Conservation (phyloP, 1,140 invertebrate genomes). For the Caerostris extrusa region DNA sequence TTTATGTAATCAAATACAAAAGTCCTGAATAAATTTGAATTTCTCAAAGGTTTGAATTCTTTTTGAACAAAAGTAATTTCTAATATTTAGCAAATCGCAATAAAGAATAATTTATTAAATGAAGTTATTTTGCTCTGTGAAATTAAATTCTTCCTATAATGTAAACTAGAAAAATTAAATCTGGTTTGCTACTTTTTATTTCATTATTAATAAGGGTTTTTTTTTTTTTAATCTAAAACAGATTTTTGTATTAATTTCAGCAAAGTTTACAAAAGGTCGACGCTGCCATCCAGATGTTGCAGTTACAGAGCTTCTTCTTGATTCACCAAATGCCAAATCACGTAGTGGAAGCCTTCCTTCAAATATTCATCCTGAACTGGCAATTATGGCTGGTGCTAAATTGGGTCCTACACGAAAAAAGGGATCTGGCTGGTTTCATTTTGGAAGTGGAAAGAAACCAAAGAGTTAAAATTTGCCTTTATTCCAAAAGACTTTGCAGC, state of each 20-base stretch:
- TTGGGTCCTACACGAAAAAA: constrained; percentile 77
- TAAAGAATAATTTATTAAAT: too few species aligned
- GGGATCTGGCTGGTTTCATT: constrained; percentile 79
- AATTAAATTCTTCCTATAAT: too few species aligned
- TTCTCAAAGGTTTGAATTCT: too few species aligned
- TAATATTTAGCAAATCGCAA: too few species aligned
- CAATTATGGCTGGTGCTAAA: constrained; percentile 74
- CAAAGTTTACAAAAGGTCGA: constrained; percentile 76
- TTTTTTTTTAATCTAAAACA: background rate
- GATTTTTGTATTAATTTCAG: constrained; percentile 22
- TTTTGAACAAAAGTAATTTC: too few species aligned
- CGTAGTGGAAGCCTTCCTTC: constrained; percentile 79
- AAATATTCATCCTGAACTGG: constrained; percentile 76
- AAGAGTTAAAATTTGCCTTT: constrained; percentile 74
- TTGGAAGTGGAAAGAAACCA: constrained; percentile 79
- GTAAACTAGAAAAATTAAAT: too few species aligned
- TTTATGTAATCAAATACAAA: too few species aligned
- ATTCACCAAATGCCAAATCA: constrained; percentile 76
- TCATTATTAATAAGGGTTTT: too few species aligned
- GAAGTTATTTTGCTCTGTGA: too few species aligned
- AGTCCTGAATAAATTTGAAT: too few species aligned
- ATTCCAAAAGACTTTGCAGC: constrained; percentile 23
- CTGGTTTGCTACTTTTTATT: too few species aligned
- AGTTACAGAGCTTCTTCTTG: constrained; percentile 78
- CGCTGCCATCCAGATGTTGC: constrained; percentile 78